Evolutionary conservation across 2,888 invertebrate genomes (phyloP), one percentile per base, ranked within the genome.

Genomic region (Pediacus dermestoides): DNA sequence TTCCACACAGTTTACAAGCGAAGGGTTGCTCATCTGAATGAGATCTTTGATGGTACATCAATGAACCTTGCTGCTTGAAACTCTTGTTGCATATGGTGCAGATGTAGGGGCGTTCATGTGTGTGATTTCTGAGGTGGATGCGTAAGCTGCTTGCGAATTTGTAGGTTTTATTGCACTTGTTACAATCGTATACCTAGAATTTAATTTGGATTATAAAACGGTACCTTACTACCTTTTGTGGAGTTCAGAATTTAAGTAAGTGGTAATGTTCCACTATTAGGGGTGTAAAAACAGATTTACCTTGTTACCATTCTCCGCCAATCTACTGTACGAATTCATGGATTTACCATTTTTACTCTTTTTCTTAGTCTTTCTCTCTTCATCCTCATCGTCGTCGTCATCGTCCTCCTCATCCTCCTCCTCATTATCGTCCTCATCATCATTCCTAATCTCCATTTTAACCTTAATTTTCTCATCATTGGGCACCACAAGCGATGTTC

Each of bases 21-120:
- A 60, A 60, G 3, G 63, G 63, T 30, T 58, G 55, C 30, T 57
- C 61, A 7, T 56, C 58, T 1, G 59, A 58, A 34, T 64, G 64
- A 28, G 55, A 54, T 13, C 58, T 41, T 18, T 58, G 35, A 39
- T 64, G 64, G 30, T 60, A 58, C 21, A 49, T 53, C 15, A 64
- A 45, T n/a, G 58, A 54, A 11, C 57, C 52, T 42, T 54, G 51
- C 15, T 61, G 58, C 37, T 57, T 61, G 43, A 64, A 64, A 27
- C 52, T 50, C 46, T 64, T 64, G 2, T 54, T 56, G 38, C 64
- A 64, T 15, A 50, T 46, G 25, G 39, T 48, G 35, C 64, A 64
- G n/a, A 49, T 37, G 38, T 62, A 62, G 0, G 61, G 61, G 7
- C 50, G 44, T 39, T 64, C 62, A 23, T 53, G 38, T 8, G 59